Percentiles rank a stretch among this genome's conserved stretches.
phyloP scores from a whole-genome alignment of 1,140 invertebrate genomes.

The Propsilocerus akamusi region DNA sequence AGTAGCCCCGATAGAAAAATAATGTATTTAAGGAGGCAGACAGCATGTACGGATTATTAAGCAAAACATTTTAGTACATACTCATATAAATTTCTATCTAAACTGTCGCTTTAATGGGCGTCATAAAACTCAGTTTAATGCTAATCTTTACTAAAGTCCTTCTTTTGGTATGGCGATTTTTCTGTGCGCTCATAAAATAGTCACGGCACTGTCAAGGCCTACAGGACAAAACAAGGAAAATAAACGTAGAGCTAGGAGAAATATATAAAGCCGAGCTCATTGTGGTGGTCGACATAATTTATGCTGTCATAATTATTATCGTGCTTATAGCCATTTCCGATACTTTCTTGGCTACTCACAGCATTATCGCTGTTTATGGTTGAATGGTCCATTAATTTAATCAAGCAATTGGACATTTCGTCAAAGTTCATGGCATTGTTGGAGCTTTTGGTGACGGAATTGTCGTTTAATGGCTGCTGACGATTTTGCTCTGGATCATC shows the following conservation, averaged over 20 bases:
- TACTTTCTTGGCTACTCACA: neutral
- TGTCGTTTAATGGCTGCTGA: neutral
- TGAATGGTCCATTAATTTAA: neutral
- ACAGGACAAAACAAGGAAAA: no score
- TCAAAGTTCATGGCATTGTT: slow-evolving; percentile 25
- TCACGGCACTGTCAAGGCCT: no score
- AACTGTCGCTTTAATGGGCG: neutral
- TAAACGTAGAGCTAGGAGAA: no score
- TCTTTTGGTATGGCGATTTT: no score
- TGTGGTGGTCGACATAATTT: neutral
- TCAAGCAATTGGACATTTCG: slow-evolving; percentile 22
- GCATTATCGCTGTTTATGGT: neutral
- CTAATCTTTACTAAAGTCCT: slow-evolving; percentile 3
- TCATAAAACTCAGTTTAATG: slow-evolving; percentile 1
- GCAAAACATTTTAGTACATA: no score
- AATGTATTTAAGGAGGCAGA: no score
- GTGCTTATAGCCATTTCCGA: slow-evolving; percentile 1
- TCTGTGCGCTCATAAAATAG: no score
- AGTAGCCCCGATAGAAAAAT: no score
- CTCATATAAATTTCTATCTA: no score
- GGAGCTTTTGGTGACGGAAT: neutral
- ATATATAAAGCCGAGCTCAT: no score
- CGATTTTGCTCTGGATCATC: neutral
- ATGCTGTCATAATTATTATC: slow-evolving; percentile 2
- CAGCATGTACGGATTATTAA: no score